Conservation (phyloP, 2,888 invertebrate genomes). For the Hetaerina titia region DNA sequence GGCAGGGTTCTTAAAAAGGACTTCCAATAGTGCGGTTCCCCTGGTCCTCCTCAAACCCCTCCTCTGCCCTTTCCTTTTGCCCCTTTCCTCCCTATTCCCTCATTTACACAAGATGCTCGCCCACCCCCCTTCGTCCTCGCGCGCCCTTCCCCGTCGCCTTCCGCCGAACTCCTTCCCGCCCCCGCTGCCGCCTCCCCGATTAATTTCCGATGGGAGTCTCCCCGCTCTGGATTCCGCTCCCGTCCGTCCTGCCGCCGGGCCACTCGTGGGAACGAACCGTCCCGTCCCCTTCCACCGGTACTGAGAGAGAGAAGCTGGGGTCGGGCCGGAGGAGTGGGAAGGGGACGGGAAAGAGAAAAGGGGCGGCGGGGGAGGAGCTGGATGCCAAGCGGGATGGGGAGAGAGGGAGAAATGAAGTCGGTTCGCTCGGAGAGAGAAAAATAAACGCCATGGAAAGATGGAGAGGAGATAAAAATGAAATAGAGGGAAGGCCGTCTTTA, state of each 20-base stretch:
- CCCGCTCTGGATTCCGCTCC: constrained; percentile 41
- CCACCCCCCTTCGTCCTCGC: background rate
- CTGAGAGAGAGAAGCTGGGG: background rate
- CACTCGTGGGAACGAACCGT: constrained; percentile 46
- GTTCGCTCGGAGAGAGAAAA: background rate
- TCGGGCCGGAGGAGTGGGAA: background rate
- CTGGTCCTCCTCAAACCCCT: background rate
- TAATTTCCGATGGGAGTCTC: constrained; percentile 60
- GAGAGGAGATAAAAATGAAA: background rate
- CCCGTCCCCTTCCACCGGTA: background rate
- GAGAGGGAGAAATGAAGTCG: background rate
- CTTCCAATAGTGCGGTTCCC: background rate
- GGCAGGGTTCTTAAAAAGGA: background rate
- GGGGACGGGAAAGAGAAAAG: background rate
- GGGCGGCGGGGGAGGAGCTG: background rate
- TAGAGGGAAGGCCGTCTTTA: background rate
- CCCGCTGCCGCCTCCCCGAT: constrained; percentile 29
- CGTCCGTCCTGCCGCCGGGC: constrained; percentile 19
- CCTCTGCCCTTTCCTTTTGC: background rate
- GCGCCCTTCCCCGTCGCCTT: too few species aligned
- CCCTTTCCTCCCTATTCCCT: background rate
- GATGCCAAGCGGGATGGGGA: background rate
- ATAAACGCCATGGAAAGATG: background rate
- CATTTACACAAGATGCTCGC: background rate
- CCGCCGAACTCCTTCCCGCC: background rate